Evolutionary conservation across 1,140 invertebrate species (phyloP).

Genomic region (Sinonovacula constricta): DNA sequence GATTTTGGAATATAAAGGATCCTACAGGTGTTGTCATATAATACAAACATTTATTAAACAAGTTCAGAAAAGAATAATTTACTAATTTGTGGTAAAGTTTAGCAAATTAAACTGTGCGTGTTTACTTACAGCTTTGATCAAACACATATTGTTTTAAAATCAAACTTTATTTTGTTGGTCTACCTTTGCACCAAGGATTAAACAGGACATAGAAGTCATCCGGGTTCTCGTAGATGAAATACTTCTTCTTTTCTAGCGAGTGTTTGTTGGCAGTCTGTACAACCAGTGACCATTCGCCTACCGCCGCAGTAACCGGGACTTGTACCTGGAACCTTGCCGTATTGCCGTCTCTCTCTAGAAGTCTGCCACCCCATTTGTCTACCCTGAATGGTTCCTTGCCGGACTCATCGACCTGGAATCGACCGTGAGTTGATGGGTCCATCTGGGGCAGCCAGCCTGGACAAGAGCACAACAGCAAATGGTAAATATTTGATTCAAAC

Average conservation of each 20-base stretch:
- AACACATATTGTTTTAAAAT: not conserved
- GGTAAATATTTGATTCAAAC: no score
- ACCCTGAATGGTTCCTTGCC: not conserved
- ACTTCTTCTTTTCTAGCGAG: not conserved
- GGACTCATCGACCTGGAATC: not conserved
- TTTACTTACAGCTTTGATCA: not conserved
- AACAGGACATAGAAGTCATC: slow-evolving; percentile 47
- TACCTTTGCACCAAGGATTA: slow-evolving; percentile 55
- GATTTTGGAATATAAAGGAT: not conserved
- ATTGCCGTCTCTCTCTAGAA: not conserved
- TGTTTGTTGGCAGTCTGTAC: not conserved
- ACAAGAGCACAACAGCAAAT: not conserved
- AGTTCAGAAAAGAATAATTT: not conserved
- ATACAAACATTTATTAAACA: no score
- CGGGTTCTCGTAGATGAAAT: slow-evolving; percentile 15
- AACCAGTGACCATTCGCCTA: not conserved
- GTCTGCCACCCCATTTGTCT: not conserved
- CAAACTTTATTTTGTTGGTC: not conserved
- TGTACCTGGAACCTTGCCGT: not conserved
- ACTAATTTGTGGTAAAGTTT: no score
- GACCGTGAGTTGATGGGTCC: not conserved
- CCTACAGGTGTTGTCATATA: not conserved
- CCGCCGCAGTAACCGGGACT: not conserved
- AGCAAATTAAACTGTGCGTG: not conserved
- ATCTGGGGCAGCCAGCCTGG: not conserved